Evolutionary conservation across 2,797 vertebrate species (phyloP).

Genomic region (Pangasius mekongensis): DNA sequence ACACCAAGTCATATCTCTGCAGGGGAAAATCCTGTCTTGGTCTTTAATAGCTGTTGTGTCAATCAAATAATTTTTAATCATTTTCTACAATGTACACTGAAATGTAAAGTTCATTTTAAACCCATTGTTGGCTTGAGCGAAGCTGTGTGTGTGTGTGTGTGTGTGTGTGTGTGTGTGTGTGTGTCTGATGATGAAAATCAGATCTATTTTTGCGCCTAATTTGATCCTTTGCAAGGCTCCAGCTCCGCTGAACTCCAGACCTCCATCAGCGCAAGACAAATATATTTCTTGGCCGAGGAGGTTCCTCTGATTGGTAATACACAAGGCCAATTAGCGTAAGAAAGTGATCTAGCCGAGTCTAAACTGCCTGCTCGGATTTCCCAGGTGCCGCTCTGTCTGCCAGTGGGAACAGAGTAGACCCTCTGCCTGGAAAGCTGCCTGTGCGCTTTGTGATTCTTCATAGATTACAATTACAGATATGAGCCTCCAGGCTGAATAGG

Average conservation of each 20-base stretch:
- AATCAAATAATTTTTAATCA: background rate
- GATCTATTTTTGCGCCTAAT: slow-evolving; percentile 59
- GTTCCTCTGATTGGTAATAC: slow-evolving; percentile 73
- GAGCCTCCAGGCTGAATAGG: slow-evolving; percentile 56
- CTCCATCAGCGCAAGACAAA: slow-evolving; percentile 63
- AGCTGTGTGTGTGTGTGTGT: slow-evolving; percentile 1
- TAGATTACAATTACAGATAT: slow-evolving; percentile 71
- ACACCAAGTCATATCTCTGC: background rate
- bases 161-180: slow-evolving; percentile 4
- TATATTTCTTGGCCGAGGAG: slow-evolving; percentile 74
- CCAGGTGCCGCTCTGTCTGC: slow-evolving; percentile 80
- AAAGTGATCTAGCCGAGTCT: slow-evolving; percentile 68
- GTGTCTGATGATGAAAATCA: slow-evolving; percentile 62
- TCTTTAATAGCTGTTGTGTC: background rate
- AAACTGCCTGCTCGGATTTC: slow-evolving; percentile 74
- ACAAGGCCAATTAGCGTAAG: slow-evolving; percentile 73
- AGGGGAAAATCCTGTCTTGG: background rate
- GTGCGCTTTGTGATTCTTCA: slow-evolving; percentile 68
- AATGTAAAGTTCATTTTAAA: background rate
- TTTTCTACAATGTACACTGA: background rate
- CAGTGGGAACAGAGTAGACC: slow-evolving; percentile 74
- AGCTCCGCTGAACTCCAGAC: slow-evolving; percentile 3
- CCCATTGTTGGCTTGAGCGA: background rate
- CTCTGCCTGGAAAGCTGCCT: slow-evolving; percentile 64
- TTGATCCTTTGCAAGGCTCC: background rate